phyloP scores from a whole-genome alignment of 2,888 invertebrate genomes.

The Temnothorax unifasciatus region DNA sequence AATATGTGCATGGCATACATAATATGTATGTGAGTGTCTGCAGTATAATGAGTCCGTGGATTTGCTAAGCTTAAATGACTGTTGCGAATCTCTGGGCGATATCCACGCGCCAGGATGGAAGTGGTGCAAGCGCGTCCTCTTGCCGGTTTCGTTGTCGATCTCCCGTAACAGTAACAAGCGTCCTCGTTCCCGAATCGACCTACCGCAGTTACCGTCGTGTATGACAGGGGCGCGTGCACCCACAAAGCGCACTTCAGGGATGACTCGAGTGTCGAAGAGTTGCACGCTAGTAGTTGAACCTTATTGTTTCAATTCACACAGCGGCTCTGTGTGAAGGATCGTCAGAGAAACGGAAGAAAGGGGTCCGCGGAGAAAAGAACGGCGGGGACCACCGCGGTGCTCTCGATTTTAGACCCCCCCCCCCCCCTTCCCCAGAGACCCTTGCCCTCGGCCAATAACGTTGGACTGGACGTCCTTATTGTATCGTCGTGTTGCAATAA shows the following conservation, averaged over 20 bases:
- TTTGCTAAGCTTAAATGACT: neutral
- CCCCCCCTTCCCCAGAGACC: slow-evolving; percentile 50
- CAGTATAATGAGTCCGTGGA: neutral
- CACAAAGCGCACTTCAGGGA: slow-evolving; percentile 84
- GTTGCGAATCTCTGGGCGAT: neutral
- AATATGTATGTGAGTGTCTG: neutral
- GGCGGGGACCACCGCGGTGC: slow-evolving; percentile 71
- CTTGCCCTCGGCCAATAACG: slow-evolving; percentile 66
- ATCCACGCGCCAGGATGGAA: slow-evolving; percentile 28
- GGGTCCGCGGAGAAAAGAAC: slow-evolving; percentile 1
- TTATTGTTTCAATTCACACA: slow-evolving; percentile 82
- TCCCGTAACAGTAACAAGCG: slow-evolving; percentile 76
- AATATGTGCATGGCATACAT: neutral
- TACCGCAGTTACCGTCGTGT: slow-evolving; percentile 80
- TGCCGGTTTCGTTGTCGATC: slow-evolving; percentile 55
- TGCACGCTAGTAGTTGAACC: slow-evolving; percentile 80
- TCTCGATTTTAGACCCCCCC: slow-evolving; percentile 71
- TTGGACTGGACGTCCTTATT: slow-evolving; percentile 67
- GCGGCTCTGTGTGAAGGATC: slow-evolving; percentile 68
- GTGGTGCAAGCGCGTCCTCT: slow-evolving; percentile 42
- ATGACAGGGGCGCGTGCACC: slow-evolving; percentile 83
- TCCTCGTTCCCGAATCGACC: slow-evolving; percentile 71
- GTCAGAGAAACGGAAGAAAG: slow-evolving; percentile 47
- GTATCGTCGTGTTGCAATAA: slow-evolving; percentile 47
- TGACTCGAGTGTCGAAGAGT: slow-evolving; percentile 82